Conservation (phyloP, 1,140 invertebrate genomes). For the Phymorhynchus buccinoides region DNA sequence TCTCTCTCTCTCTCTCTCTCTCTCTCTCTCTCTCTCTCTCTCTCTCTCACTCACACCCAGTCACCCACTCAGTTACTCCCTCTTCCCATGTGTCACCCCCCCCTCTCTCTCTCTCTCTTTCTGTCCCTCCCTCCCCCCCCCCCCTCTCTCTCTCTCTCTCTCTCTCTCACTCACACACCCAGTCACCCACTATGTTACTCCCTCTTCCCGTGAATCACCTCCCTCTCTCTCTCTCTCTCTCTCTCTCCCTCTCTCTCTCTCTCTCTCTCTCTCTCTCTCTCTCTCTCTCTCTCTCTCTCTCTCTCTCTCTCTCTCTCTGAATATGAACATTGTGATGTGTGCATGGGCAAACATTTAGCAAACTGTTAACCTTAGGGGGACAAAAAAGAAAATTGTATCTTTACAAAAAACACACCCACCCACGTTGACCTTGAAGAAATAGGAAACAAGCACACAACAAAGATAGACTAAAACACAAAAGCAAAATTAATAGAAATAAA, state of each 20-base stretch:
- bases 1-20: not conserved
- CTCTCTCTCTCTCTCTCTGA: not conserved
- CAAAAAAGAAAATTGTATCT: no score
- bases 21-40: not conserved
- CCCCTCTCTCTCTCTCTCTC: not conserved
- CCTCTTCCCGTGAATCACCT: no score
- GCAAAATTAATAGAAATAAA: no score
- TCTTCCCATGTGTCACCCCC: not conserved
- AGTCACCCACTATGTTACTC: not conserved
- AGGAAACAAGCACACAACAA: no score
- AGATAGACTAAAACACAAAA: no score
- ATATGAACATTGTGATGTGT: no score
- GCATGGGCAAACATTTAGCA: no score
- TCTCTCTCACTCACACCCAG: not conserved
- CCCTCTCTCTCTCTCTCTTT: not conserved
- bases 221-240: not conserved
- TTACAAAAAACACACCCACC: no score
- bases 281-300: not conserved
- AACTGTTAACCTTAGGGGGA: no score
- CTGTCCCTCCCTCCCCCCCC: not conserved
- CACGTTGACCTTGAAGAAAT: no score
- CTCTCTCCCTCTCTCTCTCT: not conserved
- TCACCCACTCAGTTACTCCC: not conserved
- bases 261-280: not conserved
- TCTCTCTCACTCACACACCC: not conserved